Evolutionary conservation across 2,888 invertebrate species (phyloP).

Genomic region (Polylopha cassiicola): DNA sequence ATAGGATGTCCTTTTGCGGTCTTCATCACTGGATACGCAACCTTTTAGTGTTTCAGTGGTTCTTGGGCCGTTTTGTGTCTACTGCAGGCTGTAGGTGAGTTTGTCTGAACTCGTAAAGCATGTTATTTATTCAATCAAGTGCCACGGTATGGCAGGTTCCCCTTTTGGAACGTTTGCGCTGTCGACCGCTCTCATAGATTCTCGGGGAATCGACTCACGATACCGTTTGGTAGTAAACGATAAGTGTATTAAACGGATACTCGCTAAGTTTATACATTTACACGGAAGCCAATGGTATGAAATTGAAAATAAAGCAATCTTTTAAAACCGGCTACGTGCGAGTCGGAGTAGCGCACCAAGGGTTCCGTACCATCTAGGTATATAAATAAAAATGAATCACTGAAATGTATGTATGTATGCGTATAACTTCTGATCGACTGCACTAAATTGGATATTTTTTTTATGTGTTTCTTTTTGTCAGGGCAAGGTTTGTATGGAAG

Average conservation of each 20-base stretch:
- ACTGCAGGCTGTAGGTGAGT: constrained; percentile 10
- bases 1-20: constrained; percentile 13
- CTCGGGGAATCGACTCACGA: too few relatives aligned
- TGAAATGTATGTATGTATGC: too few relatives aligned
- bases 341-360: too few relatives aligned
- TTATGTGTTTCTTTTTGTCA: too few relatives aligned
- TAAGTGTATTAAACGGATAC: not conserved
- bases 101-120: constrained; percentile 16
- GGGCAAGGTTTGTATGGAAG: too few relatives aligned
- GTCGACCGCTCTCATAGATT: too few relatives aligned
- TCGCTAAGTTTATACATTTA: not conserved
- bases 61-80: constrained; percentile 17
- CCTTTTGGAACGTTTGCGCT: constrained; percentile 4
- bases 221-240: not conserved
- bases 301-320: not conserved
- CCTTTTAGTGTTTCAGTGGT: constrained; percentile 21
- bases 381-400: too few relatives aligned
- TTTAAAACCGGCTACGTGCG: too few relatives aligned
- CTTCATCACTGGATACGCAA: constrained; percentile 9
- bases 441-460: too few relatives aligned
- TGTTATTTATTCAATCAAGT: constrained; percentile 18
- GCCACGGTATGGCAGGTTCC: constrained; percentile 4
- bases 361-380: too few relatives aligned
- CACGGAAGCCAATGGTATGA: not conserved
- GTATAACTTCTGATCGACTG: too few relatives aligned